These are phyloP conservation scores for Mormyrops attenuatus DNA, from an alignment of 2,797 vertebrate species.

Conservation along the genomic window DNA sequence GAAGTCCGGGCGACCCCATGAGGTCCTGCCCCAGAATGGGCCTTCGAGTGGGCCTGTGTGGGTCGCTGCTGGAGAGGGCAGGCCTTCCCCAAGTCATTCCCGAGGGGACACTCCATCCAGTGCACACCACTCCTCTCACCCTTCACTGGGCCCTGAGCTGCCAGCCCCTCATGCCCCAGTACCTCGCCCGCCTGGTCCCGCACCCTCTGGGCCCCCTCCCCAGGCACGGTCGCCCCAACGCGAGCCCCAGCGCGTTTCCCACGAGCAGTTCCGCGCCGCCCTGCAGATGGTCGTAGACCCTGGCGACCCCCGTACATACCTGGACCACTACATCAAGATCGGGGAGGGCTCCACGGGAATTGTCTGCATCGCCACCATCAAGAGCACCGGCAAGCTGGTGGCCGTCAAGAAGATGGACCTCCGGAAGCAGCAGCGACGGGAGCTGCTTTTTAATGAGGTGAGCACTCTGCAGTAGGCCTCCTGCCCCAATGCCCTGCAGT, in stretches of 20 bases:
- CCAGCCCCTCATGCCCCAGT: slow-evolving; percentile 47
- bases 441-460: slow-evolving; percentile 93
- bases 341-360: slow-evolving; percentile 91
- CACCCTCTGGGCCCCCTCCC: background rate
- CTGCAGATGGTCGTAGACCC: slow-evolving; percentile 95
- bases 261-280: slow-evolving; percentile 90
- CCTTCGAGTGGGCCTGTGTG: slow-evolving; percentile 46
- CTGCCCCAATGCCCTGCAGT: background rate
- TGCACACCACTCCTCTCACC: slow-evolving; percentile 62
- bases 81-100: slow-evolving; percentile 35
- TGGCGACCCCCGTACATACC: slow-evolving; percentile 78
- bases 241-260: slow-evolving; percentile 88
- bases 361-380: slow-evolving; percentile 86
- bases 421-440: slow-evolving; percentile 85
- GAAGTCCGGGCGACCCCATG: slow-evolving; percentile 56
- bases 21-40: slow-evolving; percentile 65
- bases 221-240: slow-evolving; percentile 73
- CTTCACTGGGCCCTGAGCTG: slow-evolving; percentile 52
- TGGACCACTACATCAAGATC: slow-evolving; percentile 96
- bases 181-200: slow-evolving; percentile 38
- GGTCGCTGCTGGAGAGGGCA: slow-evolving; percentile 40
- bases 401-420: slow-evolving; percentile 97
- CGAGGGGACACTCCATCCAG: slow-evolving; percentile 42
- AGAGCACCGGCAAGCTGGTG: slow-evolving; percentile 79
- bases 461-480: background rate